Percentiles rank a stretch among this genome's conserved stretches.
Evolutionary conservation across 1,140 invertebrate genomes (phyloP).

Genomic region (Lineus longissimus): DNA sequence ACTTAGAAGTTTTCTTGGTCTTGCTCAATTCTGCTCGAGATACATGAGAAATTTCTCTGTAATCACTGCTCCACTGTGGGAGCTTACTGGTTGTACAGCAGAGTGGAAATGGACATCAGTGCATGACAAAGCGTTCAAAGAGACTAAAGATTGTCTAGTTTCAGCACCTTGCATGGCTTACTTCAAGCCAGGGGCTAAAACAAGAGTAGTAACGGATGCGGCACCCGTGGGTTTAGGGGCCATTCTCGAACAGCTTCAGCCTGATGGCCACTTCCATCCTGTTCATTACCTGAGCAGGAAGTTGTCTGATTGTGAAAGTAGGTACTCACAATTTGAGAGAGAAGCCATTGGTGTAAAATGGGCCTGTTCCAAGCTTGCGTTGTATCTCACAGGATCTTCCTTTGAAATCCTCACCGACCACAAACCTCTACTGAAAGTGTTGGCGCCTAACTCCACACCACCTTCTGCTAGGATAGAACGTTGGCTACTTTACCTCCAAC

Average conservation of each 20-base stretch:
- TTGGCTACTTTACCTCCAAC: slow-evolving; percentile 8
- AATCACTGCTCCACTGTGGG: too few relatives aligned
- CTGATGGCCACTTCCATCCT: background rate
- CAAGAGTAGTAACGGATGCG: background rate
- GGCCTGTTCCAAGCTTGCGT: background rate
- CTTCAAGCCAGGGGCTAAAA: background rate
- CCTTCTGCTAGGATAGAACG: slow-evolving; percentile 4
- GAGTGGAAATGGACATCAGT: too few relatives aligned
- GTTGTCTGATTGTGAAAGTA: background rate
- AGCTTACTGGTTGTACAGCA: too few relatives aligned
- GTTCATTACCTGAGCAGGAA: background rate
- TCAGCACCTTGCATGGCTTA: background rate
- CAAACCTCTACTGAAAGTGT: background rate
- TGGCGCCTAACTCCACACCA: background rate
- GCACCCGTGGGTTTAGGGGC: background rate
- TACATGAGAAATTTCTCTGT: too few relatives aligned
- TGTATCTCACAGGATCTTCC: background rate
- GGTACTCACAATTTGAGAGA: background rate
- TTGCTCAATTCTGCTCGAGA: too few relatives aligned
- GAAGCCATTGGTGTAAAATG: background rate
- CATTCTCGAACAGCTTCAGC: background rate
- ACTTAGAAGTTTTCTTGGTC: too few relatives aligned
- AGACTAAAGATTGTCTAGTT: background rate
- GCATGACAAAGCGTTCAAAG: background rate
- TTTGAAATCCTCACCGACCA: background rate